Evolutionary conservation across 2,888 invertebrate genomes (phyloP).

Genomic region (Criorhina ranunculi): DNA sequence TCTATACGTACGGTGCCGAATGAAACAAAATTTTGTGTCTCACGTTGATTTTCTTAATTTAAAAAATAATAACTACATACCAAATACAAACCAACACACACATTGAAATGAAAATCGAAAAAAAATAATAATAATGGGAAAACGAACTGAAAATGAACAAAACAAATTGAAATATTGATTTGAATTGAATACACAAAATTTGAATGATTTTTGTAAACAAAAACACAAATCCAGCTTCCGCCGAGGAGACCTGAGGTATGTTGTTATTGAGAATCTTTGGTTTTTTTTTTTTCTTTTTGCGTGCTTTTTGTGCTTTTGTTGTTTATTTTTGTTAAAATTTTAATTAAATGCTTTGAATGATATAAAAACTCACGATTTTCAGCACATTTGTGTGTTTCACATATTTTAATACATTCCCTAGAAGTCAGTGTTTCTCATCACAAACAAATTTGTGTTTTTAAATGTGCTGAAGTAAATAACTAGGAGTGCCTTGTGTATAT

Average conservation of each 20-base stretch:
- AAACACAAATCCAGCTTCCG: constrained; percentile 87
- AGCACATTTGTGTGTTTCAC: constrained; percentile 33
- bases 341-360: constrained; percentile 58
- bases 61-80: constrained; percentile 74
- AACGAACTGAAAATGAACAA: constrained; percentile 69
- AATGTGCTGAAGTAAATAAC: too few relatives aligned
- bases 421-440: neutral
- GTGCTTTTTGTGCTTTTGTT: constrained; percentile 70
- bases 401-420: constrained; percentile 18
- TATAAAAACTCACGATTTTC: constrained; percentile 18
- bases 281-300: too few relatives aligned
- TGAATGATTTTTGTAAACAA: constrained; percentile 73
- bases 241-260: constrained; percentile 96
- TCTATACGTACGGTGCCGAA: constrained; percentile 68
- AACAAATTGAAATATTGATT: constrained; percentile 34
- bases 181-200: constrained; percentile 45
- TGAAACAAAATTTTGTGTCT: constrained; percentile 70
- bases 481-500: too few relatives aligned
- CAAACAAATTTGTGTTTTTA: neutral
- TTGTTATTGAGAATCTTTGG: constrained; percentile 80
- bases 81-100: constrained; percentile 73
- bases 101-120: constrained; percentile 58
- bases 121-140: constrained; percentile 41
- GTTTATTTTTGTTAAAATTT: constrained; percentile 53
- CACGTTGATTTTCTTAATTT: constrained; percentile 57